A percentile compares a stretch with the other conserved stretches of the same genome.
These are phyloP conservation scores for Clitarchus hookeri DNA, from an alignment of 2,888 invertebrate species.

Conservation along the genomic window DNA sequence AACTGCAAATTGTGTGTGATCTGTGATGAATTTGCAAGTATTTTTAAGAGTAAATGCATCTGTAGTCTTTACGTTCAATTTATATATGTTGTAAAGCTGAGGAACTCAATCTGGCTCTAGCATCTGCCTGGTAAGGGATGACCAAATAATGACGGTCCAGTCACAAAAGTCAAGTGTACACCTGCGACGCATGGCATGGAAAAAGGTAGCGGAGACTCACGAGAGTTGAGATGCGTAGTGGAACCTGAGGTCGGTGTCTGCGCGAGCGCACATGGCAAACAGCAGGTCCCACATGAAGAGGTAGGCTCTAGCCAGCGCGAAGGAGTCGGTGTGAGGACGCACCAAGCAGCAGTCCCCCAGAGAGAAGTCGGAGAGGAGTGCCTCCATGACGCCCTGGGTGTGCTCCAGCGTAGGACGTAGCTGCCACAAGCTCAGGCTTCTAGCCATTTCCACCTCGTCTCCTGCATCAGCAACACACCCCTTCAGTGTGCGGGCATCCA, in stretches of 20 bases:
- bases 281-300: conserved; percentile 73
- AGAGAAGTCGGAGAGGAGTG: conserved; percentile 55
- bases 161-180: too few species aligned
- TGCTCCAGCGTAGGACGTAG: conserved; percentile 30
- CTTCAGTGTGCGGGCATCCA: background rate
- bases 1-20: too few species aligned
- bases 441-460: background rate
- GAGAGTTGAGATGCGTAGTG: conserved; percentile 73
- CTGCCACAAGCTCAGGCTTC: background rate
- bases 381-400: conserved; percentile 58
- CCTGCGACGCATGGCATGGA: too few species aligned
- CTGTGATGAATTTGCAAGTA: too few species aligned
- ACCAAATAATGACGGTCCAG: too few species aligned
- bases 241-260: conserved; percentile 71
- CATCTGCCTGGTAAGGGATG: too few species aligned
- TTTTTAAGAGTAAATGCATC: too few species aligned
- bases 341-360: conserved; percentile 64
- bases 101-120: too few species aligned
- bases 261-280: conserved; percentile 65
- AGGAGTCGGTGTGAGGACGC: conserved; percentile 62
- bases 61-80: too few species aligned
- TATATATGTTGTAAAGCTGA: too few species aligned
- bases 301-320: conserved; percentile 68
- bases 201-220: conserved; percentile 51
- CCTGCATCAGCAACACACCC: background rate